phyloP scores from a whole-genome alignment of 2,113 vertebrate species.

The Amphilophus citrinellus region DNA sequence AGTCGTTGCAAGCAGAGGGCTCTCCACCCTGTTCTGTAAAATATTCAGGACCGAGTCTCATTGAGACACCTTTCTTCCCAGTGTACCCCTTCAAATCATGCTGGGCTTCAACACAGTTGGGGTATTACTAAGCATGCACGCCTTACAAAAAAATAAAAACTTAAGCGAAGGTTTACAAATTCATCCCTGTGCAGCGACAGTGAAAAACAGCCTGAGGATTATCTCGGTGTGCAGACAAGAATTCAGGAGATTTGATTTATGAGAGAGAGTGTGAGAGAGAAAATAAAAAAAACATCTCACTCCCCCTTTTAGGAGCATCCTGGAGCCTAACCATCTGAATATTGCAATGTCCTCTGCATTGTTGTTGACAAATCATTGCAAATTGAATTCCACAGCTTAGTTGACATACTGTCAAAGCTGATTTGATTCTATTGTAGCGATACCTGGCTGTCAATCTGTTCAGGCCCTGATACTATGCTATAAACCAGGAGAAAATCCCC shows the following conservation, averaged over 20 bases:
- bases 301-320: conserved; percentile 43
- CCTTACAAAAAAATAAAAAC: conserved; percentile 53
- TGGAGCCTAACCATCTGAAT: conserved; percentile 57
- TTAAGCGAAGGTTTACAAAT: conserved; percentile 71
- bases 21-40: conserved; percentile 71
- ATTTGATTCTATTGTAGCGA: conserved; percentile 69
- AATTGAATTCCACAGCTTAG: conserved; percentile 73
- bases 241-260: conserved; percentile 77
- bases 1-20: conserved; percentile 59
- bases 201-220: conserved; percentile 78
- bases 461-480: conserved; percentile 57
- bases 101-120: conserved; percentile 53
- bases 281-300: conserved; percentile 34
- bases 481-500: conserved; percentile 63
- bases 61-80: conserved; percentile 65
- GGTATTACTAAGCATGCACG: conserved; percentile 57
- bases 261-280: conserved; percentile 29
- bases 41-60: conserved; percentile 77
- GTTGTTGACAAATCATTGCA: conserved; percentile 75
- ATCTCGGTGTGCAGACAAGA: conserved; percentile 79
- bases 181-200: conserved; percentile 59
- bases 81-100: conserved; percentile 53
- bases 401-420: conserved; percentile 64
- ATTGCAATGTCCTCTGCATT: conserved; percentile 59
- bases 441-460: conserved; percentile 69